Evolutionary conservation across 1,140 invertebrate genomes (phyloP).

Genomic region (Solen grandis): DNA sequence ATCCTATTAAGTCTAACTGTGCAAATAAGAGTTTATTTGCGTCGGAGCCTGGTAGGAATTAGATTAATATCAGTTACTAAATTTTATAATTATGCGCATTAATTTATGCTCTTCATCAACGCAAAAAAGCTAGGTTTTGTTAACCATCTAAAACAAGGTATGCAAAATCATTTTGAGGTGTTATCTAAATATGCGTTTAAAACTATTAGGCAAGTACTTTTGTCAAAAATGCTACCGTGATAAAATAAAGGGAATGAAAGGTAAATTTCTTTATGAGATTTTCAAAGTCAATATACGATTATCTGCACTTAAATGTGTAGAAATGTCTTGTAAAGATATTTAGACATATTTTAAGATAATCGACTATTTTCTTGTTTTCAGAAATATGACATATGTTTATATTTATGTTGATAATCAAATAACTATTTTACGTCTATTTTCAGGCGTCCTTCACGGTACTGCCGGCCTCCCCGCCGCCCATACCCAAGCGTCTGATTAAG

Average conservation of each 20-base stretch:
- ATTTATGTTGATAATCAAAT: background rate
- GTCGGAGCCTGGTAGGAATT: too few species aligned
- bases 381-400: background rate
- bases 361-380: background rate
- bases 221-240: too few species aligned
- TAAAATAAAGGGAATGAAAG: conserved; percentile 14
- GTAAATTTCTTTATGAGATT: background rate
- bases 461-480: conserved; percentile 54
- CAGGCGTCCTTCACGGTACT: conserved; percentile 49
- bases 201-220: too few species aligned
- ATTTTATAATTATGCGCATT: too few species aligned
- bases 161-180: too few species aligned
- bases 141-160: too few species aligned
- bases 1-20: too few species aligned
- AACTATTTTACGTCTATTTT: background rate
- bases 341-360: background rate
- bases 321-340: background rate
- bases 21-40: too few species aligned
- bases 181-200: too few species aligned
- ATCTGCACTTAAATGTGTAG: background rate
- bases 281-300: background rate
- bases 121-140: too few species aligned
- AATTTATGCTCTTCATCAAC: too few species aligned
- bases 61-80: too few species aligned
- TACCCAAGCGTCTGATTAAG: conserved; percentile 72